Base-by-base conservation (phyloP, 1,140 invertebrate species). In the Sinonovacula constricta region DNA sequence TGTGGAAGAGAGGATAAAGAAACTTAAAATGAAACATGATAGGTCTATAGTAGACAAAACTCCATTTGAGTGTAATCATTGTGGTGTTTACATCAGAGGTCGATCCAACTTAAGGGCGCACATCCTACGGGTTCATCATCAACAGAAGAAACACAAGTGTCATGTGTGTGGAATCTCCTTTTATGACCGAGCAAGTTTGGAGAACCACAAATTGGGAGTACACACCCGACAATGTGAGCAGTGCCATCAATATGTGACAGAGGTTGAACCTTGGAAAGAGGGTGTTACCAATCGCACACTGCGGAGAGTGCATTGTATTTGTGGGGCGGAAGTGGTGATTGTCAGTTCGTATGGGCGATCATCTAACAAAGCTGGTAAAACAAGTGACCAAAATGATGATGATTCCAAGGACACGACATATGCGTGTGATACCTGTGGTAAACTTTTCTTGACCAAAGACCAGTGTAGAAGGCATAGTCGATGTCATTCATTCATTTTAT, bases 11-110 rank as follows among this genome's bases (percentile, higher is more conserved):
- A n/a, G n/a, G n/a, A n/a, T n/a, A n/a, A n/a, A n/a, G n/a, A n/a
- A n/a, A n/a, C n/a, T n/a, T n/a, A n/a, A n/a, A n/a, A n/a, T n/a
- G n/a, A n/a, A n/a, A n/a, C n/a, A n/a, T n/a, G n/a, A n/a, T n/a
- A n/a, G n/a, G n/a, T n/a, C n/a, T n/a, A n/a, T n/a, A n/a, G n/a
- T n/a, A n/a, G n/a, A n/a, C n/a, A n/a, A n/a, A n/a, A n/a, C n/a
- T n/a, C n/a, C n/a, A n/a, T n/a, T n/a, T n/a, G n/a, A n/a, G n/a
- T 76, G 72, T 76, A 34, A 66, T 18, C 31, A 56, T 39, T 76
- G 72, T 59, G 72, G 72, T 4, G 65, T 65, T 57, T 28, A 18
- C 0, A 39, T 76, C 1, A 28, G 36, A 18, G 63, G 72, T 28
- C 66, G 33, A 33, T 33, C n/a, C 7, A 65, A 57, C n/a, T 33